Conservation (phyloP, 2,797 vertebrate species). For the Anableps anableps region DNA sequence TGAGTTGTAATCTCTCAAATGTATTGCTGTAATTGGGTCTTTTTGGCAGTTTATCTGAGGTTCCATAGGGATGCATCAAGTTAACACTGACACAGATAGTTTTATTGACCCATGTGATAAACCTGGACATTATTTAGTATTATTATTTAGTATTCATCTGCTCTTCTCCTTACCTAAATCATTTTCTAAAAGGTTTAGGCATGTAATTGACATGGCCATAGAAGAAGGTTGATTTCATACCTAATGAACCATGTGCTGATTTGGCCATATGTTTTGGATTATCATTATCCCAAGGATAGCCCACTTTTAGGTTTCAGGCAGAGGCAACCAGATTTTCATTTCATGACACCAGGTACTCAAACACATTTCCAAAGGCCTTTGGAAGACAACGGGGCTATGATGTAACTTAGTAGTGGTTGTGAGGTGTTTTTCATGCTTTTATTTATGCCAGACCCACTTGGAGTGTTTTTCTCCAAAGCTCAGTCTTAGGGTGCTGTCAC, state of each 20-base stretch:
- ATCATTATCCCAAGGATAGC: constrained; percentile 2
- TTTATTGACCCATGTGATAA: background rate
- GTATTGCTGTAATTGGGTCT: constrained; percentile 21
- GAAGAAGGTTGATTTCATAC: background rate
- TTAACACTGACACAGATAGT: constrained; percentile 13
- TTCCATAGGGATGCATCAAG: constrained; percentile 1
- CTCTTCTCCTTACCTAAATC: background rate
- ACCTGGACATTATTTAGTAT: background rate
- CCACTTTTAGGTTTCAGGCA: constrained; percentile 5
- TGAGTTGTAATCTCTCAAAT: constrained; percentile 61
- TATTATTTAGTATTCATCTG: background rate
- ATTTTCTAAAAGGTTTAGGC: background rate
- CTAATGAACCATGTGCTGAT: background rate
- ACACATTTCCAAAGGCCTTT: background rate
- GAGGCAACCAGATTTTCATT: background rate
- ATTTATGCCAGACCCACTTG: background rate
- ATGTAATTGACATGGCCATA: background rate
- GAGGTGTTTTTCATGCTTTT: background rate
- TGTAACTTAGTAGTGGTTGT: background rate
- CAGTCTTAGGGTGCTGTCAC: background rate
- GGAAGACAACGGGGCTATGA: background rate
- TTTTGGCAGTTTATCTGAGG: constrained; percentile 21
- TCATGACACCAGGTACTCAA: background rate
- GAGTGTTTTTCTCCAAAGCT: background rate
- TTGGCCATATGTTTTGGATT: constrained; percentile 5